Conservation (phyloP, 2,888 invertebrate species). For the Exephanes ischioxanthus region DNA sequence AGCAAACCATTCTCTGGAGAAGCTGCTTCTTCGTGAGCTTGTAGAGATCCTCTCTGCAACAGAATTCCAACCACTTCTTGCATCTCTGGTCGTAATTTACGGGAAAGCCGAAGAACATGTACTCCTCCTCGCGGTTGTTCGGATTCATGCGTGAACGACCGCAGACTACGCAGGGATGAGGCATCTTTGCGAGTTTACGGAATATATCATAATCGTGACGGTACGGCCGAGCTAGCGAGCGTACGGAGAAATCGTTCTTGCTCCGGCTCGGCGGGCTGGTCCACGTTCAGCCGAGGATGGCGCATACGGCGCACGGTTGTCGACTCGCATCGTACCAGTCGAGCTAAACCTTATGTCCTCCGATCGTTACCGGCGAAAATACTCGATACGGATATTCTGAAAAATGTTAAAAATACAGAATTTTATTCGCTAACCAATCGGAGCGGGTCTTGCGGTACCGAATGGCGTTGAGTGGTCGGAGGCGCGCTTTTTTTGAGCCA, state of each 20-base stretch:
- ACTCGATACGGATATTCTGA: background rate
- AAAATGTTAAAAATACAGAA: background rate
- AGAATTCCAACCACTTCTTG: conserved; percentile 82
- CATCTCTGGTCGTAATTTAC: conserved; percentile 82
- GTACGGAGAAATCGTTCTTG: background rate
- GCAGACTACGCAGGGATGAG: conserved; percentile 84
- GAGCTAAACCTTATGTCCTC: background rate
- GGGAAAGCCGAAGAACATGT: conserved; percentile 84
- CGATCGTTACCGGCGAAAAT: background rate
- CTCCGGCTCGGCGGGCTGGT: background rate
- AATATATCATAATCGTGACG: conserved; percentile 25
- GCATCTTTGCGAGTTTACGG: conserved; percentile 76
- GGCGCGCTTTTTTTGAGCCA: background rate
- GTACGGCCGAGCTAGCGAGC: background rate
- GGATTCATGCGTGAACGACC: conserved; percentile 84
- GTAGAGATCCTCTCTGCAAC: conserved; percentile 83
- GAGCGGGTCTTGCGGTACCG: background rate
- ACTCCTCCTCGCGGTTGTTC: conserved; percentile 83
- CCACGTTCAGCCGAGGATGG: background rate
- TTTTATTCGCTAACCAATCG: background rate
- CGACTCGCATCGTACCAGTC: background rate
- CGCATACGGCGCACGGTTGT: background rate
- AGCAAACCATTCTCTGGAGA: conserved; percentile 83
- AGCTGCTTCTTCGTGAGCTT: conserved; percentile 83
- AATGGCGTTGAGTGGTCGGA: background rate